These are phyloP conservation scores for Argopecten irradians DNA, from an alignment of 1,140 invertebrate species.

Conservation along the genomic window DNA sequence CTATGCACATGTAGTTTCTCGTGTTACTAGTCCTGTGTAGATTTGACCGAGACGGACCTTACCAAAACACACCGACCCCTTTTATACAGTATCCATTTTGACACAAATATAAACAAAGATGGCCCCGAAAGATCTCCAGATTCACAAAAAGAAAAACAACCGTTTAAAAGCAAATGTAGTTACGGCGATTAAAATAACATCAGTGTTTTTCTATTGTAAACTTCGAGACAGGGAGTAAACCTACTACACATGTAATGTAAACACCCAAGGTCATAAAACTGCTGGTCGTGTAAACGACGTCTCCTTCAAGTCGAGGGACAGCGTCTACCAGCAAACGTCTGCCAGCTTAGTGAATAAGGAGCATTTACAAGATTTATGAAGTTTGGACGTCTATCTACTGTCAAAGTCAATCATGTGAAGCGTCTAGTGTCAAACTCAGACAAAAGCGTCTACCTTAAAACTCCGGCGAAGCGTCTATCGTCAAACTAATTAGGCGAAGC, in stretches of 20 bases:
- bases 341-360: not conserved
- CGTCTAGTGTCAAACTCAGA: too few species aligned
- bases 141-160: not conserved
- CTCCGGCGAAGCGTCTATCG: too few species aligned
- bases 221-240: not conserved
- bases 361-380: too few species aligned
- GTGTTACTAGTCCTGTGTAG: not conserved
- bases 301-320: not conserved
- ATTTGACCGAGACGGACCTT: not conserved
- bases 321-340: not conserved
- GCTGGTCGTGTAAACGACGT: not conserved
- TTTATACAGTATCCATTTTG: not conserved
- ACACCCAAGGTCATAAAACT: not conserved
- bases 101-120: constrained; percentile 10
- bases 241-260: not conserved
- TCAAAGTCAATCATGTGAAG: too few species aligned
- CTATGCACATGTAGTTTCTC: too few species aligned
- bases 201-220: not conserved
- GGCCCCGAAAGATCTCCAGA: not conserved
- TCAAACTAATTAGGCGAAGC: too few species aligned
- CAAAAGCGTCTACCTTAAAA: too few species aligned
- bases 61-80: not conserved
- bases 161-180: constrained; percentile 5
- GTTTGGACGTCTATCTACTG: too few species aligned
- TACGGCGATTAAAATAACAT: not conserved